phyloP scores from a whole-genome alignment of 2,113 vertebrate species.

The Malurus melanocephalus region DNA sequence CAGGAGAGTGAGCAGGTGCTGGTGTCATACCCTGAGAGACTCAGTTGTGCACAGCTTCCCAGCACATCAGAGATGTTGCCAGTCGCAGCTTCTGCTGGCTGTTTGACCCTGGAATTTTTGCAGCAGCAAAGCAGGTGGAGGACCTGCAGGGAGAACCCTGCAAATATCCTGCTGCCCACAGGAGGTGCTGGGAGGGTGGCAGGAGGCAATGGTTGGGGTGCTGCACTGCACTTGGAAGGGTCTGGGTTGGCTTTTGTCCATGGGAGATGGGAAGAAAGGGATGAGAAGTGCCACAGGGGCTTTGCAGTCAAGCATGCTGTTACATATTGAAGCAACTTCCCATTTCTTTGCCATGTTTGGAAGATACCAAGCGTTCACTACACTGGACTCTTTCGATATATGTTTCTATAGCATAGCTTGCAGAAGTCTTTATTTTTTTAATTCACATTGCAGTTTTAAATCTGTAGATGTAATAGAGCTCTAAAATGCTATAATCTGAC shows the following conservation, averaged over 20 bases:
- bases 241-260: neutral
- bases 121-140: neutral
- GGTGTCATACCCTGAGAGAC: neutral
- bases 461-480: neutral
- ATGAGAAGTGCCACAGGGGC: accelerated
- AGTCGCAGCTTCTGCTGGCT: neutral
- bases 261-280: neutral
- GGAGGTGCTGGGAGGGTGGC: neutral
- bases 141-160: neutral
- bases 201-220: neutral
- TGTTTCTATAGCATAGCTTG: neutral
- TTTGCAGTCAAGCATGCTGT: neutral
- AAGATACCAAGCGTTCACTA: neutral
- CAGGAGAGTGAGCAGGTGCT: neutral
- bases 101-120: accelerated
- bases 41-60: neutral
- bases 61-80: neutral
- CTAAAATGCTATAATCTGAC: neutral
- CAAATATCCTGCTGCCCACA: accelerated
- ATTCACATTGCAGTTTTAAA: neutral
- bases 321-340: neutral
- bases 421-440: neutral
- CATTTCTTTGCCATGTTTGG: neutral
- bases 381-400: accelerated
- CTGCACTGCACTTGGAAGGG: neutral